A percentile compares a stretch with the other conserved stretches of the same genome.
Conservation (phyloP, 2,113 vertebrate genomes). For the Hemichromis elongatus region DNA sequence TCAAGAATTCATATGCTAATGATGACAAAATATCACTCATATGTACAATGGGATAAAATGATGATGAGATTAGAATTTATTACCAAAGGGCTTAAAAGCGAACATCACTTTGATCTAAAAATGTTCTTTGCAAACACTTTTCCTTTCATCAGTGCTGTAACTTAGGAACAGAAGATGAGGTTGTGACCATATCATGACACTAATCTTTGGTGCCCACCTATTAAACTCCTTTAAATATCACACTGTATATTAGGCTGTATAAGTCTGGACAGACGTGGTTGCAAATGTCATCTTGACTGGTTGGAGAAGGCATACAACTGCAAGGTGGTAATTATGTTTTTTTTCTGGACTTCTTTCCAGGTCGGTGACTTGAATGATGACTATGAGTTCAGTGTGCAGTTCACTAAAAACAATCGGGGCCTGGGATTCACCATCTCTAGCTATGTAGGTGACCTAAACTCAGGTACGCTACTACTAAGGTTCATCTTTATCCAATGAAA, state of each 20-base stretch:
- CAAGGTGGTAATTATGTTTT: background rate
- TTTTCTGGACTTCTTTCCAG: slow-evolving; percentile 51
- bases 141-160: background rate
- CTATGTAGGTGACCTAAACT: slow-evolving; percentile 84
- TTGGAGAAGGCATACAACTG: background rate
- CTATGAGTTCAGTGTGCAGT: slow-evolving; percentile 82
- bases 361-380: slow-evolving; percentile 68
- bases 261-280: background rate
- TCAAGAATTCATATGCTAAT: background rate
- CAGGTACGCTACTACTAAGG: slow-evolving; percentile 72
- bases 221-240: background rate
- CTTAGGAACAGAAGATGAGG: background rate
- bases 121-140: background rate
- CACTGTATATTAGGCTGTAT: background rate
- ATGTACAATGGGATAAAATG: background rate
- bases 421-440: slow-evolving; percentile 90
- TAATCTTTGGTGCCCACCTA: background rate
- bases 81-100: background rate
- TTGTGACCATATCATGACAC: background rate
- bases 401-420: slow-evolving; percentile 86
- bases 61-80: background rate
- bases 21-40: background rate
- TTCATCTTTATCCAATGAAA: background rate
- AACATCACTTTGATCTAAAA: background rate
- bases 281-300: background rate